These are phyloP conservation scores for Hemibagrus wyckioides DNA, from an alignment of 2,113 vertebrate species.

Conservation along the genomic window DNA sequence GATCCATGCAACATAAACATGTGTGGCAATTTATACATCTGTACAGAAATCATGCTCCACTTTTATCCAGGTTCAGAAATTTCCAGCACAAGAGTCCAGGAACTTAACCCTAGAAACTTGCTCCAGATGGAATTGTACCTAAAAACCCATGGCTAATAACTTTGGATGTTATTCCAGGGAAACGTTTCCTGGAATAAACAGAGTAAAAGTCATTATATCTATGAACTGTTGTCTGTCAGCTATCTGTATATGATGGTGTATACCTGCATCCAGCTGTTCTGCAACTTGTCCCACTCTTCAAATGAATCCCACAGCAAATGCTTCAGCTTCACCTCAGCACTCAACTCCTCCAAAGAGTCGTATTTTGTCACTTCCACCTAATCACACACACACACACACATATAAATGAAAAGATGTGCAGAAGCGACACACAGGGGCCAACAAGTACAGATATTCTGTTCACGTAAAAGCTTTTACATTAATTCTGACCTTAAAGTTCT, in stretches of 20 bases:
- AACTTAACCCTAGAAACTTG: neutral
- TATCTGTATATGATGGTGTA: neutral
- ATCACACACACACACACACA: neutral
- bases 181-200: neutral
- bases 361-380: slow-evolving; percentile 83
- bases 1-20: neutral
- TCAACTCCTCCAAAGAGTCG: slow-evolving; percentile 76
- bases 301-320: slow-evolving; percentile 81
- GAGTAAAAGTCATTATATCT: neutral
- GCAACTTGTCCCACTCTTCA: slow-evolving; percentile 76
- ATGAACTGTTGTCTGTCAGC: neutral
- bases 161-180: neutral
- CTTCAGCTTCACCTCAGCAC: slow-evolving; percentile 77
- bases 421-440: neutral
- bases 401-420: neutral
- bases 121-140: neutral
- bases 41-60: neutral
- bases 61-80: neutral
- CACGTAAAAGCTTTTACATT: neutral
- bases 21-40: neutral
- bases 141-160: neutral
- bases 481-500: slow-evolving; percentile 81
- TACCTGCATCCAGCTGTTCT: slow-evolving; percentile 77
- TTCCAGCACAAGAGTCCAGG: neutral
- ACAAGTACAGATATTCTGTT: neutral